These are phyloP conservation scores for Aeoliscus strigatus DNA, from an alignment of 2,797 vertebrate species.

Conservation along the genomic window DNA sequence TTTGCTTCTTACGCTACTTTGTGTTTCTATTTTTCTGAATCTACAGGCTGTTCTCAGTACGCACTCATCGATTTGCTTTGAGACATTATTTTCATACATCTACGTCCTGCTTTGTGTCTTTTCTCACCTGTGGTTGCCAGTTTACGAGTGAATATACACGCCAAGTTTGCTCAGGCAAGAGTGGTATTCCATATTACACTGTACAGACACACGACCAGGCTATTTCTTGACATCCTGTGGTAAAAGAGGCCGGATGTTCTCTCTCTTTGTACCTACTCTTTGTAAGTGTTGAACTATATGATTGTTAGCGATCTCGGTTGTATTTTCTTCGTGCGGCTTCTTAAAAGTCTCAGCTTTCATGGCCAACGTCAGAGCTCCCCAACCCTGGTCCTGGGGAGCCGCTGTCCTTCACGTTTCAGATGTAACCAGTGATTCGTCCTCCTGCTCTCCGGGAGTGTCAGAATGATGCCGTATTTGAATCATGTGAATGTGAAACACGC, in stretches of 20 bases:
- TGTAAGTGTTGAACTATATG: neutral
- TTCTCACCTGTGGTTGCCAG: slow-evolving; percentile 19
- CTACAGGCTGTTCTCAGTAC: neutral
- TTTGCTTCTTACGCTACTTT: slow-evolving; percentile 52
- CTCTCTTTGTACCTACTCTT: neutral
- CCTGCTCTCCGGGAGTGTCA: too few species aligned
- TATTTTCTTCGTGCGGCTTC: slow-evolving; percentile 11
- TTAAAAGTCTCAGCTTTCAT: slow-evolving; percentile 29
- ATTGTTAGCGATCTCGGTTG: slow-evolving; percentile 11
- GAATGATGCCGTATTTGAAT: too few species aligned
- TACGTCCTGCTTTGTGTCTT: slow-evolving; percentile 29
- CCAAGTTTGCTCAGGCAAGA: too few species aligned
- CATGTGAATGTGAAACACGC: too few species aligned
- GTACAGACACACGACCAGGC: too few species aligned
- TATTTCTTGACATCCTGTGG: slow-evolving; percentile 1
- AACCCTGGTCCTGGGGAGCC: too few species aligned
- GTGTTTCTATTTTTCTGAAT: slow-evolving; percentile 13
- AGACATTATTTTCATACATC: too few species aligned
- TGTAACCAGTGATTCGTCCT: too few species aligned
- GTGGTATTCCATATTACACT: too few species aligned
- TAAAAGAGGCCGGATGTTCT: neutral
- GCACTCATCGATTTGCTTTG: slow-evolving; percentile 27
- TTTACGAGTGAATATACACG: slow-evolving; percentile 32
- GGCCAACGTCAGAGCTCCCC: slow-evolving; percentile 12
- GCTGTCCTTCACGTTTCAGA: too few species aligned